These are phyloP conservation scores for Petroica traversi DNA, from an alignment of 2,113 vertebrate species.

Conservation along the genomic window DNA sequence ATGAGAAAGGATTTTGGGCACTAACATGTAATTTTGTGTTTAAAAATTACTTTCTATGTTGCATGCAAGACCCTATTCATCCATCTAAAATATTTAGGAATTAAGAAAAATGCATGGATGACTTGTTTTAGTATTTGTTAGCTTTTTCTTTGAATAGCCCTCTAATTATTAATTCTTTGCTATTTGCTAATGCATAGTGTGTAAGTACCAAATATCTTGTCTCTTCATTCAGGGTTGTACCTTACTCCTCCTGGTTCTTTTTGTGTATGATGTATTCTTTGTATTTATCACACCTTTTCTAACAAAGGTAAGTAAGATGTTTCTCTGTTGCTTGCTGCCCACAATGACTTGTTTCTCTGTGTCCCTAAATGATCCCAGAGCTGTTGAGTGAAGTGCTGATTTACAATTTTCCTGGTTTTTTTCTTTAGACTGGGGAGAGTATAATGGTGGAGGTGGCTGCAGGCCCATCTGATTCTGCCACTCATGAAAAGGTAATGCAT, in stretches of 20 bases:
- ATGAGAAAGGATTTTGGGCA: background rate
- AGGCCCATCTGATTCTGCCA: slow-evolving; percentile 88
- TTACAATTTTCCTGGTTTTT: background rate
- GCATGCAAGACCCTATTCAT: background rate
- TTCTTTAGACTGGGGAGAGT: slow-evolving; percentile 87
- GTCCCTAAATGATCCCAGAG: background rate
- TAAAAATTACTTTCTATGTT: background rate
- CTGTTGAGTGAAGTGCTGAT: background rate
- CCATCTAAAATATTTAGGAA: background rate
- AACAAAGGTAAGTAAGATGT: slow-evolving; percentile 80
- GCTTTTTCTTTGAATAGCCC: background rate
- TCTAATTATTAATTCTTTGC: background rate
- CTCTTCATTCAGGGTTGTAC: slow-evolving; percentile 85
- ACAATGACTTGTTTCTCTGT: background rate
- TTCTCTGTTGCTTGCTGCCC: background rate
- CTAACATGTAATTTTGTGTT: background rate
- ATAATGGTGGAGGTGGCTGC: slow-evolving; percentile 98
- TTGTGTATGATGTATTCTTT: slow-evolving; percentile 95
- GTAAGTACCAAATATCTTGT: background rate
- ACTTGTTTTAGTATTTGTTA: background rate
- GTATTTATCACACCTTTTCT: slow-evolving; percentile 93
- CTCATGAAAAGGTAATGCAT: slow-evolving; percentile 87
- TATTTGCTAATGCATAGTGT: background rate
- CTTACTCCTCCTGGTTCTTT: slow-evolving; percentile 88
- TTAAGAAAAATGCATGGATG: background rate